These are phyloP conservation scores for Brachionus plicatilis DNA, from an alignment of 1,140 invertebrate species.

Conservation along the genomic window DNA sequence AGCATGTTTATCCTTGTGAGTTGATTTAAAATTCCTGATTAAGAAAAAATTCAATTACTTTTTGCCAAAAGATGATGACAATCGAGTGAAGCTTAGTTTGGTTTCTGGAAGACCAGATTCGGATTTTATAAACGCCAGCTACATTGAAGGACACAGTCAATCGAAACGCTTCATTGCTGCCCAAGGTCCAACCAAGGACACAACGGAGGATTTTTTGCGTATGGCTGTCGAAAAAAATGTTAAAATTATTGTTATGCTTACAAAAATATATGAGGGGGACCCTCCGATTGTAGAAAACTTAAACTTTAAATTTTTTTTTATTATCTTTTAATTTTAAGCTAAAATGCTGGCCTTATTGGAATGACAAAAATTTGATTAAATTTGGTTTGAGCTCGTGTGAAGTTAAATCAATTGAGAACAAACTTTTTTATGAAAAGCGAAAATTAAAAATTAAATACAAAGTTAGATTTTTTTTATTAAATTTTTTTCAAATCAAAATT, in stretches of 20 bases:
- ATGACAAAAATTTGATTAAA: constrained; percentile 30
- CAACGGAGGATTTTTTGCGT: constrained; percentile 27
- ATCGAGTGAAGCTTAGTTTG: constrained; percentile 23
- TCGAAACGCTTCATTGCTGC: constrained; percentile 28
- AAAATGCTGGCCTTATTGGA: constrained; percentile 38
- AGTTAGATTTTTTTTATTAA: background rate
- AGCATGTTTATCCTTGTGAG: constrained; percentile 34
- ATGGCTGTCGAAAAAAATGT: constrained; percentile 9
- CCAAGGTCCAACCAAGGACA: constrained; percentile 37
- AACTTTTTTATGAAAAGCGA: constrained; percentile 24
- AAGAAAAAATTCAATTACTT: background rate
- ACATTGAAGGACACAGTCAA: constrained; percentile 20
- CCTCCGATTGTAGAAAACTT: background rate
- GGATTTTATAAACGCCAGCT: constrained; percentile 39
- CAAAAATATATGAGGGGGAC: constrained; percentile 27
- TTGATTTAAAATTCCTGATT: background rate
- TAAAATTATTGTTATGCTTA: constrained; percentile 26
- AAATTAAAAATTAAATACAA: constrained; percentile 12
- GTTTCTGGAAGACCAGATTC: constrained; percentile 18
- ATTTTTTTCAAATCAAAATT: background rate
- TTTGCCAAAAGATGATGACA: constrained; percentile 11
- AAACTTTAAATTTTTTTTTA: background rate
- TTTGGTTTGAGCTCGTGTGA: constrained; percentile 31
- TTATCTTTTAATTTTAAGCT: background rate
- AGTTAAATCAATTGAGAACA: constrained; percentile 11